Base-by-base conservation (phyloP, 2,888 invertebrate genomes). In the Cheilosia grossa region DNA sequence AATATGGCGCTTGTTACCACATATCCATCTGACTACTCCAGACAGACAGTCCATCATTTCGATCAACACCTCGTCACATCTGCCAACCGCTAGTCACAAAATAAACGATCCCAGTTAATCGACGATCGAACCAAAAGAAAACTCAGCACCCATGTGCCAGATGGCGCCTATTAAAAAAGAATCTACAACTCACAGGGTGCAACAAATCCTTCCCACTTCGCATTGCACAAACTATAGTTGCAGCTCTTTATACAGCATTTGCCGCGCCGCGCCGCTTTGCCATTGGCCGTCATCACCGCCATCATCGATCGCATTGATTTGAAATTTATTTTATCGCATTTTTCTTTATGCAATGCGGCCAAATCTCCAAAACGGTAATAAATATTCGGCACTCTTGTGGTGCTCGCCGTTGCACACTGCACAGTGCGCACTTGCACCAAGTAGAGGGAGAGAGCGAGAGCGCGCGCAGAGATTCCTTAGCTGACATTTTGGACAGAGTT, bases 361-460 rank as follows among this genome's bases (percentile, higher is more conserved):
- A 77, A 80, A 75, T 80, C 66, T 70, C 67, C 69, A 80, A 85
- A 85, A 81, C 67, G 72, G 59, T 81, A 77, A 85, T 85, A 85
- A 85, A 85, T 85, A 81, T 85, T 85, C 75, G 85, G 66, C 81
- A 80, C 69, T 79, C 64, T 74, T 64, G 58, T 42, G 73, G 7
- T 30, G 30, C 9, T 9, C 30, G 27, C 10, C 15, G 51, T 7
- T 44, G 59, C 24, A 2, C 24, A 3, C 70, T 7, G 78, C 59
- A 61, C 49, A 6, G 1, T 17, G 77, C 53, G 66, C 73, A 78
- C 82, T 82, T 82, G 78, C 82, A 82, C 78, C 78, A 82, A 56
- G 49, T 21, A 53, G 40, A 33, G 37, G 13, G 51, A 9, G 51
- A 49, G 40, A 5, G 44, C 40, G 51, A 56, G 10, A 33, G 63